Evolutionary conservation across 2,888 invertebrate genomes (phyloP), one percentile per base, ranked within the genome.

Genomic region (Zeuzera pyrina): DNA sequence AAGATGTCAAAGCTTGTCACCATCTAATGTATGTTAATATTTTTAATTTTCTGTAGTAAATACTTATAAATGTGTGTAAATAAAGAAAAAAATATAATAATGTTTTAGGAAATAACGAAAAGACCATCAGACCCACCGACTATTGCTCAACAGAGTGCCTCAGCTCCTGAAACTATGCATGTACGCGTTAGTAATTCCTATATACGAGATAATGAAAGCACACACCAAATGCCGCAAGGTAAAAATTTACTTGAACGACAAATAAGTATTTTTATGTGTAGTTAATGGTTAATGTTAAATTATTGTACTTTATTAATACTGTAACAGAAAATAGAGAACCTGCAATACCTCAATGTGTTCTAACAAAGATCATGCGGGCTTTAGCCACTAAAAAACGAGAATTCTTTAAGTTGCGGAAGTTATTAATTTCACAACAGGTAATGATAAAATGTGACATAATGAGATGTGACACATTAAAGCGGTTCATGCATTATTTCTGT

Each of bases 301-400:
- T 28, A 23, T 15, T 24, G 12, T 7, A 21, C 3, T 26, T 30
- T 37, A 34, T 29, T 30, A 29, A 29, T 22, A 10, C 25, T 12
- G 10, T 22, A 22, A 26, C 52, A 73, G 77, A 65, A 19, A 71
- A 67, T n/a, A n/a, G n/a, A 45, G 64, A 67, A 3, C 29, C 50
- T 2, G 25, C 34, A 1, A 33, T 73, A 38, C 72, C 77, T 3
- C 67, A 69, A 15, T 57, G 48, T 26, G 41, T 72, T 13, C 12
- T 70, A 6, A 39, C 56, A 3, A 81, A 74, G 51, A 47, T 68
- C 10, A 38, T 61, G 43, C 54, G 77, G 28, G 12, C 38, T 2
- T 43, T 77, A 29, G 59, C 70, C 1, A 61, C 68, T 3, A 79
- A 71, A 43, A 77, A 64, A 46, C 62, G 77, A 29, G 81, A 81